Base-by-base conservation (phyloP, 2,888 invertebrate species). In the Tiphia femorata region DNA sequence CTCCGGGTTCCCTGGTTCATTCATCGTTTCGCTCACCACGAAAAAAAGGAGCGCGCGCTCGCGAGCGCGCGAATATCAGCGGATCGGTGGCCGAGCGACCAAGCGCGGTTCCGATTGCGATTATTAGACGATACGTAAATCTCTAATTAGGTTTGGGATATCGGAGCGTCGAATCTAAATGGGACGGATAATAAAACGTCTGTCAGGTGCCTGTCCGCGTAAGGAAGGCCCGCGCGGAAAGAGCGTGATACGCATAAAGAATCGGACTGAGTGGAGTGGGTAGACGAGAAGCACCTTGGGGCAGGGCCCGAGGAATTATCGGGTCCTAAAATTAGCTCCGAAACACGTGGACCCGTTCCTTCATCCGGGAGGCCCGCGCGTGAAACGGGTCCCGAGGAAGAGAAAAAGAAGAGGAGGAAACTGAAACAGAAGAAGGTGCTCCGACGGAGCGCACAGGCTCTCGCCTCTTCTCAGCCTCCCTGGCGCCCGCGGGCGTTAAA, bases 291-390 rank as follows among this genome's bases (percentile, higher is more conserved):
- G 23, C 1, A 14, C 8, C 17, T 10, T 17, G 10, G 46, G n/a
- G 23, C 20, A 19, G 25, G 7, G 23, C 21, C 8, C 42, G 49
- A 64, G 27, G 48, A 55, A 54, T 52, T 61, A 53, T 37, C 47
- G 40, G 10, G 53, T 14, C 54, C 51, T 71, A 69, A 68, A 68
- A 68, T 71, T 71, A 68, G 59, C 68, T 37, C 21, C 44, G 29
- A 19, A 40, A 17, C 51, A 48, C 41, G 42, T 27, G 47, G 29
- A 57, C 25, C 21, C 55, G 54, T 8, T 25, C 8, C 25, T 49
- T 33, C 33, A 23, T 43, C 50, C 48, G 3, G 30, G 35, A 43
- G 47, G 30, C 8, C 30, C 12, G 14, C 12, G 33, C 14, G 5
- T 16, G 37, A 10, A 8, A 37, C 37, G 3, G 10, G 37, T 5